Conservation (phyloP, 1,140 invertebrate genomes). For the Samia ricini region DNA sequence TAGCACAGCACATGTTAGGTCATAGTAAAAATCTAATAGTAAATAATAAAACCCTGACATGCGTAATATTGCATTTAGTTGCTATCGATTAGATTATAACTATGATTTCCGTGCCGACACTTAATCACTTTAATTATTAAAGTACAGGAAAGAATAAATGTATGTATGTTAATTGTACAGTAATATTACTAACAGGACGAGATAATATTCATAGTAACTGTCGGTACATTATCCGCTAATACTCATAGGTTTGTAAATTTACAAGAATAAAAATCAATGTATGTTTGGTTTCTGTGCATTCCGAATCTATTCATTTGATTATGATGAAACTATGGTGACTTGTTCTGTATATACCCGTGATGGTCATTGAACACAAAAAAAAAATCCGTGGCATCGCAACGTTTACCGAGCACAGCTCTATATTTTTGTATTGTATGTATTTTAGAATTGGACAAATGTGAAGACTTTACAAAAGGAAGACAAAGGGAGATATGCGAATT, state of each 20-base stretch:
- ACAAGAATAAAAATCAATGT: too few species aligned
- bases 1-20: too few species aligned
- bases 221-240: neutral
- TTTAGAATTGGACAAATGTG: constrained; percentile 48
- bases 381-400: too few species aligned
- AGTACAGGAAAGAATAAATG: neutral
- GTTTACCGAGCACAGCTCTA: too few species aligned
- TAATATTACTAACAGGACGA: neutral
- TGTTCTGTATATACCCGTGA: too few species aligned
- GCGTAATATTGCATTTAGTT: constrained; percentile 16
- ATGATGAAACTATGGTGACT: too few species aligned
- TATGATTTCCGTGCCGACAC: neutral
- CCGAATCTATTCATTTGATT: too few species aligned
- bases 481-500: constrained; percentile 36
- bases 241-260: neutral
- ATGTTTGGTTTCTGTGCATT: too few species aligned
- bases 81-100: constrained; percentile 1
- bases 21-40: too few species aligned
- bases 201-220: neutral
- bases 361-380: too few species aligned
- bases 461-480: constrained; percentile 50
- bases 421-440: too few species aligned
- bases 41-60: constrained; percentile 2
- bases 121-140: neutral
- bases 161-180: neutral